Evolutionary conservation across 2,113 vertebrate genomes (phyloP).

Genomic region (Coregonus clupeaformis): DNA sequence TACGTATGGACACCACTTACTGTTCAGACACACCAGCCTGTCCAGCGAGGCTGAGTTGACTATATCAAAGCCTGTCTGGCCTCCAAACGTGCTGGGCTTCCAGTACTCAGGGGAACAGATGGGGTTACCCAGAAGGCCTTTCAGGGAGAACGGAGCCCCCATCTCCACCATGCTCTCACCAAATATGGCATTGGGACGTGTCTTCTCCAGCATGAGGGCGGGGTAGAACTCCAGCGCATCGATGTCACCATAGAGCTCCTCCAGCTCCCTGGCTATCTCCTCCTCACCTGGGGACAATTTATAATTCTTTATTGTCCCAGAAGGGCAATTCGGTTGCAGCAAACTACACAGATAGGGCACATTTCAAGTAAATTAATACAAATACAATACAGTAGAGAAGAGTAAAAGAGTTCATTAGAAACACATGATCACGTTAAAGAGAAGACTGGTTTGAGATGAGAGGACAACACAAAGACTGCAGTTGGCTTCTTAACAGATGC

Average conservation of each 20-base stretch:
- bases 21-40: slow-evolving; percentile 89
- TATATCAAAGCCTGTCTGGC: slow-evolving; percentile 84
- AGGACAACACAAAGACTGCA: too few relatives aligned
- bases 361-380: too few relatives aligned
- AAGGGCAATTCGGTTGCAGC: not conserved
- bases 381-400: too few relatives aligned
- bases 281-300: slow-evolving; percentile 73
- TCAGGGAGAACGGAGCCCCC: slow-evolving; percentile 92
- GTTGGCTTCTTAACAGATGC: too few relatives aligned
- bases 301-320: not conserved
- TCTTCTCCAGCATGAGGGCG: slow-evolving; percentile 85
- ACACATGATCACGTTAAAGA: too few relatives aligned
- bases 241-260: slow-evolving; percentile 89
- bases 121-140: slow-evolving; percentile 93
- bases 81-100: slow-evolving; percentile 95
- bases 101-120: slow-evolving; percentile 95
- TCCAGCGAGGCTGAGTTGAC: slow-evolving; percentile 82
- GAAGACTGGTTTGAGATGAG: too few relatives aligned
- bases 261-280: slow-evolving; percentile 77
- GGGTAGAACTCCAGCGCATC: slow-evolving; percentile 90
- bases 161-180: slow-evolving; percentile 98
- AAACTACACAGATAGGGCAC: too few relatives aligned
- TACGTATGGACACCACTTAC: slow-evolving; percentile 86
- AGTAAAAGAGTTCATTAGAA: too few relatives aligned
- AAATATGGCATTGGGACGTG: slow-evolving; percentile 78